Evolutionary conservation across 1,140 invertebrate genomes (phyloP).

Genomic region (Brachionus plicatilis): DNA sequence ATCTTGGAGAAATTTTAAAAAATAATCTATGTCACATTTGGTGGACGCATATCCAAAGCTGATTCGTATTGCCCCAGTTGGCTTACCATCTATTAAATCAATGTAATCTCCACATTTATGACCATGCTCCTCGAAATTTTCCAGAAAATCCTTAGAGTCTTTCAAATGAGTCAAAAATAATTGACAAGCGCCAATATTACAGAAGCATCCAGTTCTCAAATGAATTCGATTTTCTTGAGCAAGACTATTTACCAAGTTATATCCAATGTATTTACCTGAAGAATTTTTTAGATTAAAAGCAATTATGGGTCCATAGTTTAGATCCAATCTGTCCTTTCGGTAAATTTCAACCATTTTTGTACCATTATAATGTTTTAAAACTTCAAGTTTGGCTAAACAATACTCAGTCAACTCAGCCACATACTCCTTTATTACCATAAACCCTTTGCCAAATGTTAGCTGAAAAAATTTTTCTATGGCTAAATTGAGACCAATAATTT

Average conservation of each 20-base stretch:
- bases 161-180: constrained; percentile 62
- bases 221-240: constrained; percentile 77
- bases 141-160: constrained; percentile 18
- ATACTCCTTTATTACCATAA: not conserved
- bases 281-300: constrained; percentile 78
- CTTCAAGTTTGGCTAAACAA: constrained; percentile 63
- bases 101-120: constrained; percentile 84
- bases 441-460: constrained; percentile 47
- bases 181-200: constrained; percentile 91
- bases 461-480: constrained; percentile 67
- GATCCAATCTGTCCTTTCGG: constrained; percentile 63
- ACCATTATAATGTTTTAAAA: constrained; percentile 70
- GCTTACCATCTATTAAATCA: constrained; percentile 79
- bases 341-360: constrained; percentile 68
- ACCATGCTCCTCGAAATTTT: constrained; percentile 60
- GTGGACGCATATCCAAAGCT: constrained; percentile 76
- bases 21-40: not conserved
- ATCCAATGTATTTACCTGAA: constrained; percentile 75
- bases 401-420: constrained; percentile 63
- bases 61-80: constrained; percentile 82
- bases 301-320: constrained; percentile 73
- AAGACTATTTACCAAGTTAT: constrained; percentile 76
- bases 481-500: constrained; percentile 72
- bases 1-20: not conserved
- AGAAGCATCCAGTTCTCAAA: constrained; percentile 87